Percentiles rank a stretch among this genome's conserved stretches.
phyloP scores from a whole-genome alignment of 2,888 invertebrate genomes.

The Hirudinaria manillensis region DNA sequence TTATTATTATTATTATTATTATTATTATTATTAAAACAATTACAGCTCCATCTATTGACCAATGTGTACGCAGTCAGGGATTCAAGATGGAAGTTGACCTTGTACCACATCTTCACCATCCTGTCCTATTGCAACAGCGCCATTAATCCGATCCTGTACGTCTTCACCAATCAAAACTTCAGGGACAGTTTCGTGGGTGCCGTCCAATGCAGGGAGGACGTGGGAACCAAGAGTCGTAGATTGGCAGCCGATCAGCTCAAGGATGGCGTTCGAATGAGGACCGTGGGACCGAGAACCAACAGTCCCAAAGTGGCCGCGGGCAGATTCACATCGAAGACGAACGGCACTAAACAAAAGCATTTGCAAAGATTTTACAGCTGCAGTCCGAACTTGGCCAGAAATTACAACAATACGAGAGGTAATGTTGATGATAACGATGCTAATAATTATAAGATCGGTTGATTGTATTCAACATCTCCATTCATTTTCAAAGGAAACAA shows the following conservation, averaged over 20 bases:
- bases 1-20: neutral
- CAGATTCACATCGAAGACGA: neutral
- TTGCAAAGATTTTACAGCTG: constrained; percentile 12
- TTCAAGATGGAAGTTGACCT: constrained; percentile 11
- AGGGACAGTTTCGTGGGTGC: constrained; percentile 40
- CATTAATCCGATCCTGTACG: constrained; percentile 41
- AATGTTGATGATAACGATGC: constrained; percentile 23
- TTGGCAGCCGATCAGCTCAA: neutral
- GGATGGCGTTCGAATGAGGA: neutral
- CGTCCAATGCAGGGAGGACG: constrained; percentile 35
- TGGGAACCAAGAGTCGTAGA: neutral
- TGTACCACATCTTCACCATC: constrained; percentile 38
- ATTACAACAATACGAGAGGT: no score
- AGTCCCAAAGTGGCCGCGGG: neutral
- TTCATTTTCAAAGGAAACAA: no score
- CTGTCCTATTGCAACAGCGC: constrained; percentile 39
- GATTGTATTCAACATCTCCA: no score
- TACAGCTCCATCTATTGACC: constrained; percentile 5
- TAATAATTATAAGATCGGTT: no score
- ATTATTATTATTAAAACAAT: neutral
- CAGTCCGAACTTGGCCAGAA: no score
- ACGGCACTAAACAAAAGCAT: neutral
- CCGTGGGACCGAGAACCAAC: neutral
- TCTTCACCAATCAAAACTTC: constrained; percentile 41
- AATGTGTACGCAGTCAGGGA: neutral